Percentiles rank a stretch among this genome's conserved stretches.
phyloP scores from a whole-genome alignment of 2,113 vertebrate species.

The Engystomops pustulosus region DNA sequence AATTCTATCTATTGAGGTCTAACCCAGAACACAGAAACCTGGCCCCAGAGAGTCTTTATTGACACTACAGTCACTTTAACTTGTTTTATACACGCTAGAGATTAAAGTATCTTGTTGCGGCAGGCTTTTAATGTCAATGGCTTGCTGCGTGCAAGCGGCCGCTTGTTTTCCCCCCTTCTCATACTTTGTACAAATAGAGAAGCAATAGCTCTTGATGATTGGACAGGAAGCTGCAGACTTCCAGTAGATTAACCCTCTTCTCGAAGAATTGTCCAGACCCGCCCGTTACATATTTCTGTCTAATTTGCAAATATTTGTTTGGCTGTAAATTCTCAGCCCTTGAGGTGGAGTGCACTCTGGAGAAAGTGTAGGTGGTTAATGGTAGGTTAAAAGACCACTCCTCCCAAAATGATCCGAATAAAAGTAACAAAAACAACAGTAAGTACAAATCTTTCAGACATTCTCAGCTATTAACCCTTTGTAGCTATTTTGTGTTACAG shows the following conservation, averaged over 20 bases:
- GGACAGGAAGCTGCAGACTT: constrained; percentile 42
- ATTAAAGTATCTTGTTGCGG: constrained; percentile 52
- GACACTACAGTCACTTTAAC: constrained; percentile 10
- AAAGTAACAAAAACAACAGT: neutral
- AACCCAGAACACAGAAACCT: neutral
- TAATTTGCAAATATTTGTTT: constrained; percentile 40
- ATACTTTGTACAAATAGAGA: constrained; percentile 53
- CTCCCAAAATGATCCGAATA: neutral
- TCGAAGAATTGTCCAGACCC: constrained; percentile 42
- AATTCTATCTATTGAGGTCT: neutral
- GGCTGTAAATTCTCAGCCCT: constrained; percentile 36
- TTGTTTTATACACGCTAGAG: constrained; percentile 24
- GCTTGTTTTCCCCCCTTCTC: constrained; percentile 38
- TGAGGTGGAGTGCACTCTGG: constrained; percentile 15
- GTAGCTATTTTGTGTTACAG: neutral
- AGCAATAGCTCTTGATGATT: constrained; percentile 48
- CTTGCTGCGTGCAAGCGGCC: constrained; percentile 26
- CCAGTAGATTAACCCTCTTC: constrained; percentile 30
- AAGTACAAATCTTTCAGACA: neutral
- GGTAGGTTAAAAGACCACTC: neutral
- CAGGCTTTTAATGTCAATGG: constrained; percentile 47
- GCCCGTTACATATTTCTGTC: constrained; percentile 48
- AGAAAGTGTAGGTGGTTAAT: constrained; percentile 19
- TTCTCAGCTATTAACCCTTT: neutral
- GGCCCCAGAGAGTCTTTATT: constrained; percentile 15